These are phyloP conservation scores for Corvus hawaiiensis DNA, from an alignment of 2,113 vertebrate species.

Conservation along the genomic window DNA sequence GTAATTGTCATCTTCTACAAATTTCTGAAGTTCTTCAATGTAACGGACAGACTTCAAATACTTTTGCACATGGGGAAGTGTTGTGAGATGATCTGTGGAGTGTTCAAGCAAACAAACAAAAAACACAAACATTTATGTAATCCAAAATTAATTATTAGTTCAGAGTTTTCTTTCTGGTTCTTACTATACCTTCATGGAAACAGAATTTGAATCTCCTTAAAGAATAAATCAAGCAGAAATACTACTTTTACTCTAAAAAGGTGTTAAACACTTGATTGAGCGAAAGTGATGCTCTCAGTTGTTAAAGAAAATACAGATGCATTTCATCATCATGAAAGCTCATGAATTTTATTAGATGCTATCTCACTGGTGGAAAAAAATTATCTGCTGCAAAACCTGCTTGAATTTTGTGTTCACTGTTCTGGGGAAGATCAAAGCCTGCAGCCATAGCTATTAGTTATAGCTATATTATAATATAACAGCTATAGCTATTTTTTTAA, in stretches of 20 bases:
- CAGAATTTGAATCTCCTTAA: neutral
- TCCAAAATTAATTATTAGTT: neutral
- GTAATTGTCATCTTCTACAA: constrained; percentile 96
- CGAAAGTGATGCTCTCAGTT: neutral
- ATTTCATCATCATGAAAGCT: neutral
- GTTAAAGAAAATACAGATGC: neutral
- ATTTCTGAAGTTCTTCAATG: constrained; percentile 96
- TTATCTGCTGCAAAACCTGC: neutral
- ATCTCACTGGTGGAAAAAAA: neutral
- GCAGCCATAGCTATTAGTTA: neutral
- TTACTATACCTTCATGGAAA: neutral
- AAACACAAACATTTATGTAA: neutral
- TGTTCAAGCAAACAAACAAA: neutral
- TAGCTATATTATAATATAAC: too few species aligned
- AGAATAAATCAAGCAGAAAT: neutral
- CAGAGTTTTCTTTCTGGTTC: neutral
- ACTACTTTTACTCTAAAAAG: neutral
- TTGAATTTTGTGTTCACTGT: neutral
- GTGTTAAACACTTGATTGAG: neutral
- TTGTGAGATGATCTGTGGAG: constrained; percentile 83
- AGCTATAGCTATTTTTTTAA: too few species aligned
- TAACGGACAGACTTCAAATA: constrained; percentile 93
- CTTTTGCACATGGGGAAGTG: constrained; percentile 90
- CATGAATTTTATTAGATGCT: neutral
- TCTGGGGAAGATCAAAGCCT: neutral